Evolutionary conservation across 2,888 invertebrate genomes (phyloP), one percentile per base, ranked within the genome.

Genomic region (Agonopterix subpropinquella): DNA sequence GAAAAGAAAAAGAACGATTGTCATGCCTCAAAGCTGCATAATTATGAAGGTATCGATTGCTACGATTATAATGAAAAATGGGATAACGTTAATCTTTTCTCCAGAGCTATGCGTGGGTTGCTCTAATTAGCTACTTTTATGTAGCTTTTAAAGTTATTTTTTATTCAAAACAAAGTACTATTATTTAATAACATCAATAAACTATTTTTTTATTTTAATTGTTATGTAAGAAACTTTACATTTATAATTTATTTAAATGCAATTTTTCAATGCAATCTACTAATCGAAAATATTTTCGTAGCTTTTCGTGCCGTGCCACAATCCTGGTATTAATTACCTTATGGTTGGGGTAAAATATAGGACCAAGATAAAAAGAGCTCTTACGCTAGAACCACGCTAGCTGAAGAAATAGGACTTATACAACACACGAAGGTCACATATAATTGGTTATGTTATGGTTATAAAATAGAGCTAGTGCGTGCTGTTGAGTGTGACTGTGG

Each of bases 31-130:
- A 60, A 68, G 62, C 59, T 37, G 13, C 59, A 55, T 64, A 63
- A 70, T 74, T 73, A 67, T 28, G 64, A 69, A 64, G 59, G 65
- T 64, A 72, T 65, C 63, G 64, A 70, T 64, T 69, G 65, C 61
- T 60, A 68, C 64, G 69, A 72, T 76, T 77, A 73, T 72, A 70
- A 70, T 74, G 70, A 74, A 64, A 73, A 70, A 76, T 72, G 68
- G 65, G 57, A 60, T 9, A n/a, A 59, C 60, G 61, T 75, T 67
- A 71, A 70, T 67, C 61, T 63, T 53, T 52, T 53, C 56, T 58
- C 61, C 67, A 64, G 69, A 67, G 60, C 50, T 48, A 55, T 46
- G 66, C 67, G 73, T 74, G 61, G 70, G 68, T 47, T 48, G 59
- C 46, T 48, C 53, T 53, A 56, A 62, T 59, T 59, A 56, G 58